Base-by-base conservation (phyloP, 1,140 invertebrate genomes). In the Drosophila bocqueti region DNA sequence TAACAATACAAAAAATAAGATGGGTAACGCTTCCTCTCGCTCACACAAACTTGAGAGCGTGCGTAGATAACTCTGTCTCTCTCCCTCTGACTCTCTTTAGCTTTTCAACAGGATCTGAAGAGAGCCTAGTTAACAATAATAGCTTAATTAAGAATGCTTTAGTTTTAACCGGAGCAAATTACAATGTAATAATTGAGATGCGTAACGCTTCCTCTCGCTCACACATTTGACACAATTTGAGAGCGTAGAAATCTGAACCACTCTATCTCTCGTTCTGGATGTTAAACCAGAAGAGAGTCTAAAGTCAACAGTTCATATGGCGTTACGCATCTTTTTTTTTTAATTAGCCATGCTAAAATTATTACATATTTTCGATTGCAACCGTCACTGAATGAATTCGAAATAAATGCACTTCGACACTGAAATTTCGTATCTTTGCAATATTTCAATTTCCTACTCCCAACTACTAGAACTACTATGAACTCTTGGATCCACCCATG, bases 401-500 rank as follows among this genome's bases (percentile, higher is more conserved):
- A 31, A 50, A 18, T n/a, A 18, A 31, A 13, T 31, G 31, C 2
- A 31, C 4, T 16, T 50, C n/a, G 1, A 31, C 0, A 13, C n/a
- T 6, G 9, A 29, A 16, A 8, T 6, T 10, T 0, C 0, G 11
- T 3, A 13, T 31, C 3, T 52, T 31, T 31, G 1, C 10, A 31
- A 4, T 11, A 5, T 18, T 50, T n/a, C 11, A 7, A 10, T 13
- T 52, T 31, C 6, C 3, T 13, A 36, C 34, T 36, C 11, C 34
- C 34, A 36, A 36, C 34, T 36, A 36, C 34, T 36, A 8, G 2
- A 7, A 34, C 15, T 40, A 40, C 11, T 26, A 6, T 3, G 16
- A 76, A 74, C 52, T 73, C 8, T 3, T 38, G 9, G 2, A 54
- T 13, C 67, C 24, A 29, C 69, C 52, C 50, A 52, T 18, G 9